Evolutionary conservation across 2,888 invertebrate species (phyloP), one percentile per base, ranked within the genome.

Genomic region (Meiosimyza platycephala): DNA sequence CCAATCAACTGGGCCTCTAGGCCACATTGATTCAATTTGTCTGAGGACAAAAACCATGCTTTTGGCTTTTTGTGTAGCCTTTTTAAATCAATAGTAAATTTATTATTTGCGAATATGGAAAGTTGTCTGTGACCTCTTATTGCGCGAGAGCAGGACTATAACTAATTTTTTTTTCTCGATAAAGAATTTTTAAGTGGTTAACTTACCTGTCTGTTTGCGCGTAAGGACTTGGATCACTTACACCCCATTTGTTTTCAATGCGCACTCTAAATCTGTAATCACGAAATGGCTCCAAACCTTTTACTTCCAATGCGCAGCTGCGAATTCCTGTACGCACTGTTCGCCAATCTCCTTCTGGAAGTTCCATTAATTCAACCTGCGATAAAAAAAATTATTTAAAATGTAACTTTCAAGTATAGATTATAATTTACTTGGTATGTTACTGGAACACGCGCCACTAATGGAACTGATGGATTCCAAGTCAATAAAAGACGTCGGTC

Each of bases 211-310:
- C 93, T 0, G 96, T 96, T 80, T 93, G 90, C 2, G 95, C 95
- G 83, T 93, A 94, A 1, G 98, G 97, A 72, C 97, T 97, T 0
- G 99, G 98, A 85, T 99, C 98, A 87, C 97, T 97, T 77, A 97
- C 92, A 59, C 99, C 99, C 85, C 94, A 96, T 85, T 96, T 95
- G 88, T 99, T 99, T 86, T 98, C 98, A 3, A 99, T 99, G 52
- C 98, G 91, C 54, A 99, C 92, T 74, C 99, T 91, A 90, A 98
- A 97, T 86, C 94, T 94, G 88, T 99, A 99, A 88, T 98, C 98
- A 76, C 94, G 91, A 89, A 95, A 95, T 1, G 98, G 97, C 83
- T 95, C 94, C 76, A 99, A 88, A 86, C 96, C 95, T 76, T 94
- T 90, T 74, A 98, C 93, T 84, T 97, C 96, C 87, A 95, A 96